Conservation (phyloP, 2,797 vertebrate genomes). For the Mallotus villosus region DNA sequence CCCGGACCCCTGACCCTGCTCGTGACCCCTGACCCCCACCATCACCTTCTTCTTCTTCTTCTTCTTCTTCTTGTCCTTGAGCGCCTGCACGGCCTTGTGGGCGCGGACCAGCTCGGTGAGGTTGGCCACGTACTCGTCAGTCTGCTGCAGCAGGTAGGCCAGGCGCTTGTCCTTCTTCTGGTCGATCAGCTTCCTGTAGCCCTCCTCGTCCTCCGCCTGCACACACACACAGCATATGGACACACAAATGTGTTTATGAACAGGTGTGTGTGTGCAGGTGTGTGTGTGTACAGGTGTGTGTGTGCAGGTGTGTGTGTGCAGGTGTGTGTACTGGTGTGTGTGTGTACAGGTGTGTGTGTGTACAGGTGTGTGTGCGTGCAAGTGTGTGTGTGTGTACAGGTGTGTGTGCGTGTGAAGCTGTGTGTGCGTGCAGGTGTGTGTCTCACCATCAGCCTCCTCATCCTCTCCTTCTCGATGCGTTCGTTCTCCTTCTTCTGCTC, state of each 20-base stretch:
- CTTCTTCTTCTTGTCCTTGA: slow-evolving; percentile 96
- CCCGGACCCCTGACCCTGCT: no score
- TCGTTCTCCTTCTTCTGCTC: slow-evolving; percentile 99
- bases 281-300: no score
- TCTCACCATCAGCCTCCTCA: slow-evolving; percentile 93
- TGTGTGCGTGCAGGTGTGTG: not conserved
- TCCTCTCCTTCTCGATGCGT: slow-evolving; percentile 94
- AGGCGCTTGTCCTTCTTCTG: slow-evolving; percentile 98
- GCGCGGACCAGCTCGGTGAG: slow-evolving; percentile 93
- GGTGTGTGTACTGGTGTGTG: not conserved
- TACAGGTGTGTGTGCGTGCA: no score
- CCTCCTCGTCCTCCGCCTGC: slow-evolving; percentile 92
- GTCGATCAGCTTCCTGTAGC: slow-evolving; percentile 95
- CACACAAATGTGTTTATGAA: not conserved
- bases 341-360: no score
- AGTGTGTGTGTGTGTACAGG: not conserved
- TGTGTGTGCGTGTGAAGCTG: not conserved
- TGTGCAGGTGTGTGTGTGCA: not conserved
- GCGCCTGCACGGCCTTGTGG: slow-evolving; percentile 92
- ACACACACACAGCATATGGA: no score
- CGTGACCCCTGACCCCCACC: not conserved
- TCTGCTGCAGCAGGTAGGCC: slow-evolving; percentile 96
- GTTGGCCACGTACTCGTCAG: slow-evolving; percentile 95
- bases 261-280: not conserved
- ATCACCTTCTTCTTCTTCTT: slow-evolving; percentile 96